Evolutionary conservation across 2,888 invertebrate genomes (phyloP).

Genomic region (Acanthococcus lagerstroemiae): DNA sequence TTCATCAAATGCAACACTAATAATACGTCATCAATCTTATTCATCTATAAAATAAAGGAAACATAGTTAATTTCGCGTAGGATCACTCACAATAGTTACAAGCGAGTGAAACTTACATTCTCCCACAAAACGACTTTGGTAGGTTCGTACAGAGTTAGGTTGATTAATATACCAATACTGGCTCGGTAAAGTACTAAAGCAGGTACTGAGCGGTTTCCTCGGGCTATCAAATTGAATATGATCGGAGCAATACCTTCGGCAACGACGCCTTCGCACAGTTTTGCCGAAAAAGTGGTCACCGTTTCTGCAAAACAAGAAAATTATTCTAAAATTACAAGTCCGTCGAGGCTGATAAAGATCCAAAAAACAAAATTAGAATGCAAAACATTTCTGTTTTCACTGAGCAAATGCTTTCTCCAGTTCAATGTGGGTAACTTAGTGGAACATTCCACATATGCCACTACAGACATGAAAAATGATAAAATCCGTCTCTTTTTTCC

Average conservation of each 20-base stretch:
- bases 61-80: not conserved
- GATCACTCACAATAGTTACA: not conserved
- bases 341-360: too few species aligned
- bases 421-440: too few species aligned
- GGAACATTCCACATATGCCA: too few species aligned
- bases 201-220: slow-evolving; percentile 33
- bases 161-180: slow-evolving; percentile 31
- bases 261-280: slow-evolving; percentile 23
- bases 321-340: too few species aligned
- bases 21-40: slow-evolving; percentile 12
- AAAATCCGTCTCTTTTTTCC: too few species aligned
- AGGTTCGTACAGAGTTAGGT: slow-evolving; percentile 27
- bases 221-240: slow-evolving; percentile 29
- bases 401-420: not conserved
- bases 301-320: slow-evolving; percentile 1
- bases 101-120: slow-evolving; percentile 7
- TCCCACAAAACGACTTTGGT: slow-evolving; percentile 16
- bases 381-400: not conserved
- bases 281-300: slow-evolving; percentile 22
- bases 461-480: too few species aligned
- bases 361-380: not conserved
- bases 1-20: slow-evolving; percentile 22
- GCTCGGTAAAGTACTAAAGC: slow-evolving; percentile 29
- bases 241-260: slow-evolving; percentile 25
- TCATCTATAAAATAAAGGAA: not conserved